Percentiles rank a stretch among this genome's conserved stretches.
These are phyloP conservation scores for Ginglymostoma cirratum DNA, from an alignment of 2,113 vertebrate species.

Conservation along the genomic window DNA sequence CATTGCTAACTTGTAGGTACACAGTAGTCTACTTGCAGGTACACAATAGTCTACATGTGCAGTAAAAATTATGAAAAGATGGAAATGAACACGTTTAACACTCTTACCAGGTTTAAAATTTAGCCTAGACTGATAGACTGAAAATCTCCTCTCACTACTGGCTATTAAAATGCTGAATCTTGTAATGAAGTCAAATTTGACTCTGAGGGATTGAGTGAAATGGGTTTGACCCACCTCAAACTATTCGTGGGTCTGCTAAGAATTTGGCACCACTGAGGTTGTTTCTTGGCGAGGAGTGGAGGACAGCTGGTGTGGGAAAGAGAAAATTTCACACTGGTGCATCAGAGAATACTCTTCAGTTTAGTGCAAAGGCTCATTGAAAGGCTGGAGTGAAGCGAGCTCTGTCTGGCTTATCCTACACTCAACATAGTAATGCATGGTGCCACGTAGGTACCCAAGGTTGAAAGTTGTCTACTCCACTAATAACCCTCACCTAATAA, in stretches of 20 bases:
- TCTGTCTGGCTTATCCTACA: not conserved
- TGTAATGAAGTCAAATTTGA: not conserved
- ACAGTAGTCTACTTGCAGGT: not conserved
- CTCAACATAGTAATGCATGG: not conserved
- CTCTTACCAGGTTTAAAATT: not conserved
- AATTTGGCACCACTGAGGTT: constrained; percentile 5
- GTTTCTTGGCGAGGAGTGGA: not conserved
- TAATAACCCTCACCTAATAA: not conserved
- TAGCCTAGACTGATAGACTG: not conserved
- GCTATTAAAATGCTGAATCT: not conserved
- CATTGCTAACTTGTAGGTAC: not conserved
- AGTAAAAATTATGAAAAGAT: not conserved
- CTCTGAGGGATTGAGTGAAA: not conserved
- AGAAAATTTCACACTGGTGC: not conserved
- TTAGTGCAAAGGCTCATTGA: not conserved
- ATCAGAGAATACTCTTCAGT: not conserved
- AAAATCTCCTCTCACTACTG: not conserved
- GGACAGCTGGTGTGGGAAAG: constrained; percentile 12
- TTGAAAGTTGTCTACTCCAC: not conserved
- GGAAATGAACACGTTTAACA: not conserved
- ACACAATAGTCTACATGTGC: not conserved
- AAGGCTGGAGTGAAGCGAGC: not conserved
- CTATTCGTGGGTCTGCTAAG: not conserved
- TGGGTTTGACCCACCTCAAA: not conserved
- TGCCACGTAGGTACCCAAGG: not conserved